Evolutionary conservation across 2,113 vertebrate genomes (phyloP).

Genomic region (Nerophis ophidion): DNA sequence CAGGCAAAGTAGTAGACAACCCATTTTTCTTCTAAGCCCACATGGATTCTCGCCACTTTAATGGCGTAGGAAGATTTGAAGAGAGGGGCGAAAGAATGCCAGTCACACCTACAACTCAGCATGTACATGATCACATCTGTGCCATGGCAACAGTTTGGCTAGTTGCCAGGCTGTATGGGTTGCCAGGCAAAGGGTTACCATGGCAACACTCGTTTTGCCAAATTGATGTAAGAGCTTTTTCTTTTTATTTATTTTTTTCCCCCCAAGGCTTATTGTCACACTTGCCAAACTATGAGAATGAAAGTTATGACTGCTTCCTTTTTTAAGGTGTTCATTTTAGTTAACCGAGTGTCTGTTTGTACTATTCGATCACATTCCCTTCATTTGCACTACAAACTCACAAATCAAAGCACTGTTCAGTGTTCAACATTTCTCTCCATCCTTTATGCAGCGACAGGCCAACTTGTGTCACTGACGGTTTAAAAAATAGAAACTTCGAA

Average conservation of each 20-base stretch:
- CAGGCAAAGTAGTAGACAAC: too few relatives aligned
- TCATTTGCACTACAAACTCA: constrained; percentile 2
- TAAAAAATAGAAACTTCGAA: constrained; percentile 26
- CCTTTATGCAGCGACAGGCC: not conserved
- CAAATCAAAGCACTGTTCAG: not conserved
- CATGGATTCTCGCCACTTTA: not conserved
- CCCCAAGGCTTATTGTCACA: not conserved
- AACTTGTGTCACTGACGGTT: constrained; percentile 10
- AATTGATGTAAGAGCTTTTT: constrained; percentile 48
- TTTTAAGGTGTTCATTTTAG: constrained; percentile 4
- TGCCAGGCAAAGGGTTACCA: constrained; percentile 75
- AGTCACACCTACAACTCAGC: constrained; percentile 36
- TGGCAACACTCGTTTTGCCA: constrained; percentile 71
- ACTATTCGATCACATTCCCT: constrained; percentile 18
- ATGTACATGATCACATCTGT: constrained; percentile 63
- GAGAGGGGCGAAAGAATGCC: not conserved
- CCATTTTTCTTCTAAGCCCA: not conserved
- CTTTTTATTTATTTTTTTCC: not conserved
- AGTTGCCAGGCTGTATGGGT: constrained; percentile 70
- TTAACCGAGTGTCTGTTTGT: constrained; percentile 15
- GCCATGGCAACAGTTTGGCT: constrained; percentile 75
- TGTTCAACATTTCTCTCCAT: not conserved
- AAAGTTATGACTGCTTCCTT: not conserved
- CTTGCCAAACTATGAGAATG: constrained; percentile 7
- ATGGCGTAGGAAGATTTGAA: not conserved